Percentiles rank a stretch among this genome's conserved stretches.
phyloP scores from a whole-genome alignment of 2,888 invertebrate species.

The Drosophila melanosoma region DNA sequence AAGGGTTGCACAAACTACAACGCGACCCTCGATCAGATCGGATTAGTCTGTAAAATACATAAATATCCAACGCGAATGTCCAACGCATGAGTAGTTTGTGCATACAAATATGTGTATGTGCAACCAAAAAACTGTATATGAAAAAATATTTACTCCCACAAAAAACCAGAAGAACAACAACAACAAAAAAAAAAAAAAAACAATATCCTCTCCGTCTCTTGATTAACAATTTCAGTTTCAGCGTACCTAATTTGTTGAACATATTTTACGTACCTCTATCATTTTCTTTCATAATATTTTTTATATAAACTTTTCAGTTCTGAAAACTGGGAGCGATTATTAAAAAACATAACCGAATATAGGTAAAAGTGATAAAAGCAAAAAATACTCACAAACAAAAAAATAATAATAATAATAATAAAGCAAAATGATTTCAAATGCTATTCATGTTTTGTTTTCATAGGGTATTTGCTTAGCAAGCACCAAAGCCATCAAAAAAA shows the following conservation, averaged over 20 bases:
- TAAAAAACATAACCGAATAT: constrained; percentile 86
- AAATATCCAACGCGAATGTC: constrained; percentile 21
- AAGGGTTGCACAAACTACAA: constrained; percentile 11
- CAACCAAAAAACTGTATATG: constrained; percentile 3
- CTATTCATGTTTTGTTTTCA: constrained; percentile 61
- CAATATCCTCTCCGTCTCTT: constrained; percentile 44
- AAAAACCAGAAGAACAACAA: constrained; percentile 3
- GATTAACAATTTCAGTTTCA: constrained; percentile 59
- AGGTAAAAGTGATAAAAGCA: constrained; percentile 81
- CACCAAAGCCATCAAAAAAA: constrained; percentile 48
- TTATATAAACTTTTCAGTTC: constrained; percentile 85
- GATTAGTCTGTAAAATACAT: constrained; percentile 40
- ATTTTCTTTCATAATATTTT: constrained; percentile 75
- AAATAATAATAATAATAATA: constrained; percentile 51
- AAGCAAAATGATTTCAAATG: constrained; percentile 57
- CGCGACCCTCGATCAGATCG: constrained; percentile 1
- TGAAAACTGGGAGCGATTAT: constrained; percentile 86
- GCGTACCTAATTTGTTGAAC: constrained; percentile 59
- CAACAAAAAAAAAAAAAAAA: too few relatives aligned
- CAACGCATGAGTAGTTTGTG: constrained; percentile 45
- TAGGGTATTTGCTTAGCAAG: constrained; percentile 60
- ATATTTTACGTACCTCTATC: constrained; percentile 59
- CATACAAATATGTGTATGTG: constrained; percentile 24
- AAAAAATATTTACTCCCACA: constrained; percentile 20
- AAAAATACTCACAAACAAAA: constrained; percentile 36